Base-by-base conservation (phyloP, 2,888 invertebrate genomes). In the Euclidia mi region DNA sequence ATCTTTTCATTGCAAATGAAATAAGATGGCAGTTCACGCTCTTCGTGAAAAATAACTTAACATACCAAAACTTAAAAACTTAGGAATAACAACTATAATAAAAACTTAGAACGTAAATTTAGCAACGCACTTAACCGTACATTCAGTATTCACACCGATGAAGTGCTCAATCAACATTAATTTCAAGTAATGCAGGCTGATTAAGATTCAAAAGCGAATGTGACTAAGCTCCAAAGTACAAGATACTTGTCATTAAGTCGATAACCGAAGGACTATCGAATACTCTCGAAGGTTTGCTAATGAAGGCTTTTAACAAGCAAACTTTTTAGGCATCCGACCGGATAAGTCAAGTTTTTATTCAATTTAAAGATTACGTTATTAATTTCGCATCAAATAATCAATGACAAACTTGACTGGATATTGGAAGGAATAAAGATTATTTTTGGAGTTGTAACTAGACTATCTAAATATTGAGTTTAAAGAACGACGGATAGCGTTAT, bases 301-400 rank as follows among this genome's bases (percentile, higher is more conserved):
- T 82, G 81, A 84, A 79, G 72, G 76, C 64, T 31, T 66, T 68
- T 81, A 84, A 81, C 79, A 84, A 80, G 82, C 73, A 76, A 81
- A 82, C 76, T 79, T 84, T 78, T 83, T 77, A 76, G 68, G 52
- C 59, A 71, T 68, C 69, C 71, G 63, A 73, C 69, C 70, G 72
- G 68, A 77, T 67, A 62, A 69, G 68, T 65, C 69, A 67, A 62
- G 62, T 66, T 78, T 76, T 65, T 71, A 63, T 64, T 53, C 62
- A 72, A 65, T 67, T 63, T 79, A 63, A 71, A 60, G 62, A 75
- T 67, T 75, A 65, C 40, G 53, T 65, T 71, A 67, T 62, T 67
- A 67, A 67, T 71, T 71, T 71, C 31, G 29, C 44, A 51, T 60
- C 57, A 56, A 71, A 70, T 73, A 74, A 65, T 60, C 65, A 74